These are phyloP conservation scores for Ara ararauna DNA, from an alignment of 2,797 vertebrate species.

Conservation along the genomic window DNA sequence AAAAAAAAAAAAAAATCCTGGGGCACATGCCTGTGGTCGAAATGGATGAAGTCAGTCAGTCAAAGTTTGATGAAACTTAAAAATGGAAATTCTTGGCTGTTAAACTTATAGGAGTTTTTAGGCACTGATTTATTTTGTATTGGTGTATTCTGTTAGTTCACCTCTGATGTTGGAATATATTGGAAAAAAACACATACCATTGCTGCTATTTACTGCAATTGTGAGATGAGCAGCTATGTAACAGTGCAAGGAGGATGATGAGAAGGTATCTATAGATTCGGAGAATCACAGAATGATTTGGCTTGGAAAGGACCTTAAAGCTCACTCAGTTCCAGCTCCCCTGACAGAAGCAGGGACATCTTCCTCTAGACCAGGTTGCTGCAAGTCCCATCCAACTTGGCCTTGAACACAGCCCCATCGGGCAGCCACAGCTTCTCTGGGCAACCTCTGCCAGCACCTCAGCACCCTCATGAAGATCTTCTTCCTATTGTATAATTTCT, in stretches of 20 bases:
- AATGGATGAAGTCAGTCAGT: neutral
- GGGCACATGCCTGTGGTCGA: neutral
- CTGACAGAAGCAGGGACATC: neutral
- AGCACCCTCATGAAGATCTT: neutral
- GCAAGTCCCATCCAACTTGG: neutral
- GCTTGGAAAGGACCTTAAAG: neutral
- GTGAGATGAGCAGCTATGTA: neutral
- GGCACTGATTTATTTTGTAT: neutral
- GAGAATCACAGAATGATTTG: neutral
- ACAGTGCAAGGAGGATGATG: neutral
- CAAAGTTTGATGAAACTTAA: neutral
- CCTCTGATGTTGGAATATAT: neutral
- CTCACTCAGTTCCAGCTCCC: neutral
- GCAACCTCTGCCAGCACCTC: neutral
- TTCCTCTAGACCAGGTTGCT: neutral
- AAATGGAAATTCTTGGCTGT: neutral
- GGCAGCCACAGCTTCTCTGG: neutral
- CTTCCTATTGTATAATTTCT: neutral
- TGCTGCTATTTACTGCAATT: neutral
- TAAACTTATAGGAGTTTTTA: neutral
- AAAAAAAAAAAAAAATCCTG: neutral
- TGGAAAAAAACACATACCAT: neutral
- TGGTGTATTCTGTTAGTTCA: neutral
- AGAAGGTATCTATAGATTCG: neutral
- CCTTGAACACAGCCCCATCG: neutral